Evolutionary conservation across 2,113 vertebrate species (phyloP).

Genomic region (Scalopus aquaticus): DNA sequence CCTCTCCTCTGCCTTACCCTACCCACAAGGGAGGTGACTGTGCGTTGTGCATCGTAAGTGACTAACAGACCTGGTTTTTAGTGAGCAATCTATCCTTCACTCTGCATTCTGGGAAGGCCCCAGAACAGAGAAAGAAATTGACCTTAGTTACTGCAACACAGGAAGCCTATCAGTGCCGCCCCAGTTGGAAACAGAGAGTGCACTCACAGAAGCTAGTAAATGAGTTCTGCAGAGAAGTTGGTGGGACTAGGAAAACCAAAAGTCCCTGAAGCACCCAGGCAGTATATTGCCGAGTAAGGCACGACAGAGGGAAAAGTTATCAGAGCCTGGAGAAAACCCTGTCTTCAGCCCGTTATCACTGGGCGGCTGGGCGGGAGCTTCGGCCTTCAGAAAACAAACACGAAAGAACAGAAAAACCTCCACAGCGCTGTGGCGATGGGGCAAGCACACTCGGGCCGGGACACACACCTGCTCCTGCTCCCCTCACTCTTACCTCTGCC

Average conservation of each 20-base stretch:
- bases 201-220: background rate
- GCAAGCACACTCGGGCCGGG: too few relatives aligned
- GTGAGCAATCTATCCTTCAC: background rate
- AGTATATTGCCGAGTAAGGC: background rate
- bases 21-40: background rate
- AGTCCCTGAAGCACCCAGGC: background rate
- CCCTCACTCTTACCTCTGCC: background rate
- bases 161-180: background rate
- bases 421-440: background rate
- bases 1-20: background rate
- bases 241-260: background rate
- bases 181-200: background rate
- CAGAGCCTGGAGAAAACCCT: background rate
- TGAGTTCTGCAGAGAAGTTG: background rate
- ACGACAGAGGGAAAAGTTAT: background rate
- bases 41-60: background rate
- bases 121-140: background rate
- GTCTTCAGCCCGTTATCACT: too few relatives aligned
- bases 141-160: fast-evolving
- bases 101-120: background rate
- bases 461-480: too few relatives aligned
- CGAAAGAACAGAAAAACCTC: background rate
- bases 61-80: background rate
- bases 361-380: too few relatives aligned
- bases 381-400: background rate